Conservation (phyloP, 2,888 invertebrate genomes). For the Suillia variegata region DNA sequence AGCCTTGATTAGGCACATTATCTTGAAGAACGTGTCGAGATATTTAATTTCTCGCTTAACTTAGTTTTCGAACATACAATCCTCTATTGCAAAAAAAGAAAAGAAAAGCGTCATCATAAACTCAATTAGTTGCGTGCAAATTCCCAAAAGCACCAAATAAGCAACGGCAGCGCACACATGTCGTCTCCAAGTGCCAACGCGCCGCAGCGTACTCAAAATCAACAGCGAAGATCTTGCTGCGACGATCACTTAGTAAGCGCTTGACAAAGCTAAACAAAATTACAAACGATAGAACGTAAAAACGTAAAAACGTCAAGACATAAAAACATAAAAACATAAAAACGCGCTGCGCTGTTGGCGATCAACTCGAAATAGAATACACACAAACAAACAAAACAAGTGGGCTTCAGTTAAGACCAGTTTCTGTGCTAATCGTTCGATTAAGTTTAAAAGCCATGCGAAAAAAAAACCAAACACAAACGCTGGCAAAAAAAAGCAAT, state of each 20-base stretch:
- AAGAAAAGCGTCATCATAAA: too few species aligned
- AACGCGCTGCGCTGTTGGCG: background rate
- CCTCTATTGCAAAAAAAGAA: background rate
- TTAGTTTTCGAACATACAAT: background rate
- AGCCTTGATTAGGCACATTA: too few species aligned
- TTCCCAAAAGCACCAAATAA: too few species aligned
- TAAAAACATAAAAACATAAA: background rate
- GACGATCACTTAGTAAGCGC: too few species aligned
- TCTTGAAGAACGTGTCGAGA: too few species aligned
- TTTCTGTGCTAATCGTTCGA: constrained; percentile 18
- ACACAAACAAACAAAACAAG: background rate
- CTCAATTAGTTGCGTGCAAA: too few species aligned
- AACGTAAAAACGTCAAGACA: background rate
- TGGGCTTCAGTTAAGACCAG: constrained; percentile 14
- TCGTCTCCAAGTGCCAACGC: too few species aligned
- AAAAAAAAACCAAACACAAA: background rate
- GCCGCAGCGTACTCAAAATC: background rate
- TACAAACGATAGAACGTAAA: background rate
- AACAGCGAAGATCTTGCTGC: background rate
- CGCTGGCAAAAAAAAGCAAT: background rate
- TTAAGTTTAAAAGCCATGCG: constrained; percentile 17
- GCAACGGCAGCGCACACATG: too few species aligned
- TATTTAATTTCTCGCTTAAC: too few species aligned
- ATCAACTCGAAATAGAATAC: background rate
- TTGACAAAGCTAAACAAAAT: background rate